phyloP scores from a whole-genome alignment of 2,888 invertebrate genomes.

The Drosophila macrospina region DNA sequence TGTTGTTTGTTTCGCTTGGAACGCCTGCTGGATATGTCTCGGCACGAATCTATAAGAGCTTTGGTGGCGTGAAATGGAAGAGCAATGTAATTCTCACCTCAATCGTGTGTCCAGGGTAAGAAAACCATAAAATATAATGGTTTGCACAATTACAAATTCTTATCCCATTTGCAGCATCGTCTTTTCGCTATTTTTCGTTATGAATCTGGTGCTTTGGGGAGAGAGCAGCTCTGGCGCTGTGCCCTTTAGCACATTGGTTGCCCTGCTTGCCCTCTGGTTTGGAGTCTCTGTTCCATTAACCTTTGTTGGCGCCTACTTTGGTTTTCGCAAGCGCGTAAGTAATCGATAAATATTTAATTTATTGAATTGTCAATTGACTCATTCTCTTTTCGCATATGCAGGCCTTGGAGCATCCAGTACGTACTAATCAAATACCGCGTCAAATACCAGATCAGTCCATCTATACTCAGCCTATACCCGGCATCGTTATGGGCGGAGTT shows the following conservation, averaged over 20 bases:
- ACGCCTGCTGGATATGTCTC: slow-evolving; percentile 99
- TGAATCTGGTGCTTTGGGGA: slow-evolving; percentile 98
- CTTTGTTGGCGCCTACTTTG: slow-evolving; percentile 99
- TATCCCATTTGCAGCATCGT: slow-evolving; percentile 89
- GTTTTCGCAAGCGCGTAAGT: slow-evolving; percentile 97
- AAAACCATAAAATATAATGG: background rate
- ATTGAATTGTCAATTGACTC: background rate
- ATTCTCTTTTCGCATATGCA: slow-evolving; percentile 81
- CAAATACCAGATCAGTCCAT: slow-evolving; percentile 99
- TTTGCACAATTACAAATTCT: slow-evolving; percentile 7
- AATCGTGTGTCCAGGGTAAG: slow-evolving; percentile 98
- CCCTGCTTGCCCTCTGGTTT: slow-evolving; percentile 97
- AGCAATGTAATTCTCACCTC: slow-evolving; percentile 98
- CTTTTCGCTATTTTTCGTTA: slow-evolving; percentile 97
- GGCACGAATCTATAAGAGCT: slow-evolving; percentile 98
- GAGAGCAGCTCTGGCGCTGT: slow-evolving; percentile 98
- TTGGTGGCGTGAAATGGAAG: slow-evolving; percentile 99
- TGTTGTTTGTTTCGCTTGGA: slow-evolving; percentile 98
- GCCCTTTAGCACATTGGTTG: slow-evolving; percentile 98
- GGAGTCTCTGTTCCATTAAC: slow-evolving; percentile 99
- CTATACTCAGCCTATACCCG: slow-evolving; percentile 98
- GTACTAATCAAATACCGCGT: slow-evolving; percentile 99
- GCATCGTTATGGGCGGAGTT: slow-evolving; percentile 99
- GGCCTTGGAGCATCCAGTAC: slow-evolving; percentile 98
- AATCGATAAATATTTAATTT: background rate